A percentile compares a stretch with the other conserved stretches of the same genome.
Conservation (phyloP, 2,113 vertebrate species). For the Bos javanicus region DNA sequence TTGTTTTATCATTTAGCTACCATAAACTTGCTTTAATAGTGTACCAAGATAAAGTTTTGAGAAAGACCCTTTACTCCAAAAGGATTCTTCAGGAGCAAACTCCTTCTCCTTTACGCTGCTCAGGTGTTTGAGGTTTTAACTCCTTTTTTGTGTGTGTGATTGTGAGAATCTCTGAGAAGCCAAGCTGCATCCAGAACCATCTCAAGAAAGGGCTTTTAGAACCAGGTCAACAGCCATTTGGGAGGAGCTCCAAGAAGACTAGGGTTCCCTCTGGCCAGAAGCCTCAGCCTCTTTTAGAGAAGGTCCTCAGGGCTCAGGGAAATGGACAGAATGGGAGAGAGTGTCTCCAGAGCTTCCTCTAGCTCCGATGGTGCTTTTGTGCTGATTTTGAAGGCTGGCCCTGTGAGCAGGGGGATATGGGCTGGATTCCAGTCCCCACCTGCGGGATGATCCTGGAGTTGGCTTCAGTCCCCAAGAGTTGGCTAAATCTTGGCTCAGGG, state of each 20-base stretch:
- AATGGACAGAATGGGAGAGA: background rate
- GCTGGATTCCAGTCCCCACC: background rate
- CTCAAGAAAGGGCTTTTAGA: background rate
- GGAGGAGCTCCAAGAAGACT: background rate
- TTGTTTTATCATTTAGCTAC: background rate
- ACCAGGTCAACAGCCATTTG: background rate
- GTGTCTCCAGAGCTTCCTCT: background rate
- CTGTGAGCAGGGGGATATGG: background rate
- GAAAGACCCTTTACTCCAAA: background rate
- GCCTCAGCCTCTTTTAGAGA: background rate
- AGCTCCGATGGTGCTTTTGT: background rate
- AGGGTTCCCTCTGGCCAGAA: background rate
- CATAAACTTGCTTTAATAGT: background rate
- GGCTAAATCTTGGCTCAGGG: background rate
- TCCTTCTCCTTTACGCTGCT: background rate
- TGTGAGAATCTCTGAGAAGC: background rate
- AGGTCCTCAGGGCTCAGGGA: background rate
- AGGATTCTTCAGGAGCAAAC: background rate
- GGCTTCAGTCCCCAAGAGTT: background rate
- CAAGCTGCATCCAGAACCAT: background rate
- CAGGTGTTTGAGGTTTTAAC: background rate
- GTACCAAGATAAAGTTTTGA: background rate
- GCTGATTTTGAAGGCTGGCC: background rate
- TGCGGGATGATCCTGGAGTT: accelerated
- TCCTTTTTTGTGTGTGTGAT: too few species aligned